Base-by-base conservation (phyloP, 2,113 vertebrate species). In the Progne subis region DNA sequence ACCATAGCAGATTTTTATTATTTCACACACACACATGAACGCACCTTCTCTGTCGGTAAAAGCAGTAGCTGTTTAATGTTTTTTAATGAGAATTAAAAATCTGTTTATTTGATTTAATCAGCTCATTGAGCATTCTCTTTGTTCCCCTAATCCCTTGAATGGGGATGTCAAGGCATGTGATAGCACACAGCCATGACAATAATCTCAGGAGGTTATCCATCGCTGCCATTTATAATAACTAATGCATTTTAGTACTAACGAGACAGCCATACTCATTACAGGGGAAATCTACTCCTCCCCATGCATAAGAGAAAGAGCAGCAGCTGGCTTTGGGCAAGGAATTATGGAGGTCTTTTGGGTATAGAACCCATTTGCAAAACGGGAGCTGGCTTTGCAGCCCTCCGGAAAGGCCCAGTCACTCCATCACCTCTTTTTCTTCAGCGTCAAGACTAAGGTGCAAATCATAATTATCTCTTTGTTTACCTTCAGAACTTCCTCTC, bases 11-110 rank as follows among this genome's bases (percentile, higher is more conserved):
- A 81, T 91, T 84, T 94, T 90, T 96, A 94, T 70, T 92, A 71
- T 77, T 75, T 49, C 15, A 1, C 3, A 21, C 14, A 39, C 28
- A 0, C 2, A 25, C 15, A 18, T 31, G 41, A 8, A 34, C 37
- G 32, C 21, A 59, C 12, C 41, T 26, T 34, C 77, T 44, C 12
- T 67, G 44, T 32, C 74, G 65, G 89, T 88, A 95, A 96, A 96
- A 96, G 79, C 50, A 75, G 32, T 49, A 91, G 12, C 75, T 90
- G 55, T 78, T 95, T 46, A 61, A 70, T 79, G 79, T 46, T 94
- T 91, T 96, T 86, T 85, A 95, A 93, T 92, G 74, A 96, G 94
- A 97, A 92, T 90, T 91, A 71, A 96, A 88, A 87, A 88, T 87
- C 68, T 86, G 79, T 86, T 94, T 92, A 86, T 96, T 95, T 92